phyloP scores from a whole-genome alignment of 37 sponge, comb jelly and placozoan genomes.

The Hormiphora californensis region DNA sequence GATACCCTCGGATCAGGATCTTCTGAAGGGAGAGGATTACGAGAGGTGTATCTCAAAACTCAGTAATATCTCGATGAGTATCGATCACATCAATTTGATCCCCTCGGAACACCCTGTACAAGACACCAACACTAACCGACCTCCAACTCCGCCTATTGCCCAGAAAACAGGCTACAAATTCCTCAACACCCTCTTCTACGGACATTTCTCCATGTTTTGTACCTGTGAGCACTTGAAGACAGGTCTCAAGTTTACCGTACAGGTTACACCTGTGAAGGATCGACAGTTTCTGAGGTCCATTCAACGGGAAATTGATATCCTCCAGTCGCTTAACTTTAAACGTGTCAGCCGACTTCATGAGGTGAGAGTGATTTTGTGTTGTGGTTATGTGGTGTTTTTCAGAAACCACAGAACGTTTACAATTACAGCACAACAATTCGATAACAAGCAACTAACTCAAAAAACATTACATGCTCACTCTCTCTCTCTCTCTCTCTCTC shows the following conservation, averaged over 20 bases:
- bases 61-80: conserved; percentile 39
- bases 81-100: conserved; percentile 34
- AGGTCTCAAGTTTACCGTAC: conserved; percentile 14
- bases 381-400: no score
- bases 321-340: conserved; percentile 6
- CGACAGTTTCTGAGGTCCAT: background rate
- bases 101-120: background rate
- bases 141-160: background rate
- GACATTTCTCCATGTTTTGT: conserved; percentile 34
- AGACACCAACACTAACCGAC: background rate
- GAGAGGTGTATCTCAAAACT: conserved; percentile 28
- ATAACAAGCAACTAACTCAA: no score
- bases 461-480: background rate
- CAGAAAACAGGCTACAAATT: background rate
- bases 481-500: background rate
- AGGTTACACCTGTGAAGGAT: conserved; percentile 27
- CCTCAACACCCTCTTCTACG: background rate
- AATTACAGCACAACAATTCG: no score
- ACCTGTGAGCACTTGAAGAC: conserved; percentile 19
- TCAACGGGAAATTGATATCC: conserved; percentile 5
- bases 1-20: background rate
- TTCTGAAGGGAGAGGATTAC: background rate
- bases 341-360: conserved; percentile 27
- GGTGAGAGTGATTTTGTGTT: no score
- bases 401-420: no score